Conservation (phyloP, 2,888 invertebrate genomes). For the Sinopyrophorus schimmeli region DNA sequence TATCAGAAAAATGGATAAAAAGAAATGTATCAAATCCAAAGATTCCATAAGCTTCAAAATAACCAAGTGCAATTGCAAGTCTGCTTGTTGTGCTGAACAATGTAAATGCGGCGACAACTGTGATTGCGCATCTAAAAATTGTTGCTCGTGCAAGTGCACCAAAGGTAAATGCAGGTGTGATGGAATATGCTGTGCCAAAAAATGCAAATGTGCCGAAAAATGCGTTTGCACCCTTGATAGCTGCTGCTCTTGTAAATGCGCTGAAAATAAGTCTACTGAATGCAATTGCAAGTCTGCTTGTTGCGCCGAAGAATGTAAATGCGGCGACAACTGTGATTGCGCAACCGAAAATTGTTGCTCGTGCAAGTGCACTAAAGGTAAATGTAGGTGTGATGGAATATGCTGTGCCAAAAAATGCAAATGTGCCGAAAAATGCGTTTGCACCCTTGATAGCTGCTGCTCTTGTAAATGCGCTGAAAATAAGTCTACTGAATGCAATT, state of each 20-base stretch:
- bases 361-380: neutral
- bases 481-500: neutral
- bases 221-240: slow-evolving; percentile 10
- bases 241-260: slow-evolving; percentile 20
- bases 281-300: slow-evolving; percentile 1
- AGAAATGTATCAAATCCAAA: too few relatives aligned
- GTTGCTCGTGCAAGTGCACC: too few relatives aligned
- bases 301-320: slow-evolving; percentile 5
- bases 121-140: slow-evolving; percentile 16
- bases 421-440: too few relatives aligned
- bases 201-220: slow-evolving; percentile 18
- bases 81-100: too few relatives aligned
- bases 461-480: too few relatives aligned
- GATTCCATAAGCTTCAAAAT: too few relatives aligned
- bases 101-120: slow-evolving; percentile 11
- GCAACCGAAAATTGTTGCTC: neutral
- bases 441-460: too few relatives aligned
- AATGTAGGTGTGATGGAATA: neutral
- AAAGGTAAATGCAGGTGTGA: slow-evolving; percentile 14
- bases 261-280: slow-evolving; percentile 10
- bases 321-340: slow-evolving; percentile 7
- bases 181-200: slow-evolving; percentile 7
- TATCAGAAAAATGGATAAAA: too few relatives aligned
- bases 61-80: too few relatives aligned
- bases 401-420: too few relatives aligned